Conservation (phyloP, 1,140 invertebrate genomes). For the Listronotus bonariensis region DNA sequence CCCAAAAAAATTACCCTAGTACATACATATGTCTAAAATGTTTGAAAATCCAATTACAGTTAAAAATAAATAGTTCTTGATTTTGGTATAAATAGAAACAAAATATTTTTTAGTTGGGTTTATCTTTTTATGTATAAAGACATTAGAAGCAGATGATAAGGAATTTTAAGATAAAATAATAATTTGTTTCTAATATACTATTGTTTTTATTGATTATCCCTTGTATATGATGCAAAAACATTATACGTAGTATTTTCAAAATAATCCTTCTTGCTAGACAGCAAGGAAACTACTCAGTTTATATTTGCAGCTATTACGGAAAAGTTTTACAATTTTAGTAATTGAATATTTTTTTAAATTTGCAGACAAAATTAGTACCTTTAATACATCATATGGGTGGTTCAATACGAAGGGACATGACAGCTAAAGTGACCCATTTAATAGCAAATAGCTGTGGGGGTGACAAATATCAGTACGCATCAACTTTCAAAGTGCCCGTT, state of each 20-base stretch:
- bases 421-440: conserved; percentile 86
- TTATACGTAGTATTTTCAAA: conserved; percentile 5
- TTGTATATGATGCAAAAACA: conserved; percentile 1
- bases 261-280: conserved; percentile 6
- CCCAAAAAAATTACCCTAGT: too few species aligned
- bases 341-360: conserved; percentile 44
- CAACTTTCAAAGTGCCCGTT: conserved; percentile 85
- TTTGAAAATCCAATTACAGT: too few species aligned
- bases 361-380: conserved; percentile 78
- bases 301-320: background rate
- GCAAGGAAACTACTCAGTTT: conserved; percentile 3
- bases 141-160: too few species aligned
- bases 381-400: conserved; percentile 94
- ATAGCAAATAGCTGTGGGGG: conserved; percentile 85
- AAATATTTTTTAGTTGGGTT: too few species aligned
- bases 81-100: too few species aligned
- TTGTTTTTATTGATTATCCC: conserved; percentile 1
- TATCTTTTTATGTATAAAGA: too few species aligned
- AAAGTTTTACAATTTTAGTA: conserved; percentile 1
- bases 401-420: conserved; percentile 87
- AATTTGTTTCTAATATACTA: background rate
- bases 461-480: conserved; percentile 87
- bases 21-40: too few species aligned
- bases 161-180: too few species aligned
- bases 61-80: too few species aligned